Percentiles rank a stretch among this genome's conserved stretches.
phyloP scores from a whole-genome alignment of 2,797 vertebrate species.

The Sebastes cheni region DNA sequence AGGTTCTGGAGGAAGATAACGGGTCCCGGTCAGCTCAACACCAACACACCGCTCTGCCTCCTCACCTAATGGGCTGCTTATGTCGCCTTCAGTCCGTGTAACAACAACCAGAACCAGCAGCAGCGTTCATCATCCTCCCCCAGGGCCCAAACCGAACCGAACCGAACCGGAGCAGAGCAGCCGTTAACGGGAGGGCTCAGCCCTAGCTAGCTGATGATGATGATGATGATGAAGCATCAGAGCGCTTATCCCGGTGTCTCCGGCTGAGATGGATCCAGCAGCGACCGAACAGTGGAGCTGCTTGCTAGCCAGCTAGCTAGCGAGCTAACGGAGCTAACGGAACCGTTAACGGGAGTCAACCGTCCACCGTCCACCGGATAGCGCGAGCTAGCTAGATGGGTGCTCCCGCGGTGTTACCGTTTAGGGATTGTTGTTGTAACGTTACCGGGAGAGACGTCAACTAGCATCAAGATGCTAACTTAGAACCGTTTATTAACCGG shows the following conservation, averaged over 20 bases:
- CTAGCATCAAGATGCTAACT: constrained; percentile 57
- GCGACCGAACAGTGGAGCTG: constrained; percentile 57
- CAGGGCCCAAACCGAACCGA: not conserved
- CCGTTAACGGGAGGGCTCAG: constrained; percentile 20
- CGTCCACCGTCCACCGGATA: too few species aligned
- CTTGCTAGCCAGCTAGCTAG: constrained; percentile 71
- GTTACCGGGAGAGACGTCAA: constrained; percentile 38
- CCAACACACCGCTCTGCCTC: not conserved
- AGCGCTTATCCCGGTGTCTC: constrained; percentile 72
- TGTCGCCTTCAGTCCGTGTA: not conserved
- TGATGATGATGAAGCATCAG: constrained; percentile 70
- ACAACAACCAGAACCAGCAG: not conserved
- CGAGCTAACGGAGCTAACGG: constrained; percentile 41
- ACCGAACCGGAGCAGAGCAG: not conserved
- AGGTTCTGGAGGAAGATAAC: constrained; percentile 59
- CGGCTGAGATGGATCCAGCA: constrained; percentile 75
- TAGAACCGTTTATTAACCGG: constrained; percentile 32
- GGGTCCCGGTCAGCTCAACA: constrained; percentile 17
- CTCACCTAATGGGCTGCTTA: too few species aligned
- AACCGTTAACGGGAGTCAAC: too few species aligned
- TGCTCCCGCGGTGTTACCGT: constrained; percentile 25
- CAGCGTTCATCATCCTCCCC: not conserved
- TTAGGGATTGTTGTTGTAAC: constrained; percentile 15
- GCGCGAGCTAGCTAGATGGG: constrained; percentile 59
- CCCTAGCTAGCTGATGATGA: constrained; percentile 52